Base-by-base conservation (phyloP, 2,797 vertebrate genomes). In the Lagocephalus sceleratus region DNA sequence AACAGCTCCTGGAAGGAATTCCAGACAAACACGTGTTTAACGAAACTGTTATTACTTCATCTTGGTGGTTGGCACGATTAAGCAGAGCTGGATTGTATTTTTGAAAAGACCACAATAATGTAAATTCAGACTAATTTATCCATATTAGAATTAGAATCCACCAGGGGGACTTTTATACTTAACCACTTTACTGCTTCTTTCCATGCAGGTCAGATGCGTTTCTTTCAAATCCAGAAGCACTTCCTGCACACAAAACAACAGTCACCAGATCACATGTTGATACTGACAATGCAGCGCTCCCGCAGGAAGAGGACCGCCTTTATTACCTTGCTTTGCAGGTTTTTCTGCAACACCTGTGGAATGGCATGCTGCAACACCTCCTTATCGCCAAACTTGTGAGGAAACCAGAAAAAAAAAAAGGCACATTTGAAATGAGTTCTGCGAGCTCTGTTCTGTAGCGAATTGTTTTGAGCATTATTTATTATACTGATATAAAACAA, bases 171-270 rank as follows among this genome's bases (percentile, higher is more conserved):
- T 16, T 16, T 5, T 5, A 2, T 5, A 10, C 17, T 82, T 85
- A 44, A 94, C 93, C 85, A 66, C 55, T 53, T 90, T 89, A 48
- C 80, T 88, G 26, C 35, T 62, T 54, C 80, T 90, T 20, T 94
- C 92, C 23, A 85, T 90, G 50, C 92, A 80, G 0, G 88, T 88
- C 67, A 95, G 32, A 79, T 94, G 92, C 0, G 92, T 92, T 85
- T 96, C 93, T 70, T 90, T 93, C 73, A 94, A 63, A 25, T 94
- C 94, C 47, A 94, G 75, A n/a, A 93, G 84, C 75, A 92, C 91
- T 19, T 91, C 91, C 93, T 94, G 83, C 0, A 7, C 10, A 14
- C 2, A 70, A 66, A 29, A 0, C 16, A 6, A 57, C 3, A 41
- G 12, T 2, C 1, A 15, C 8, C 26, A 35, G 32, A 14, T 35